Evolutionary conservation across 2,113 vertebrate genomes (phyloP).

Genomic region (Apaloderma vittatum): DNA sequence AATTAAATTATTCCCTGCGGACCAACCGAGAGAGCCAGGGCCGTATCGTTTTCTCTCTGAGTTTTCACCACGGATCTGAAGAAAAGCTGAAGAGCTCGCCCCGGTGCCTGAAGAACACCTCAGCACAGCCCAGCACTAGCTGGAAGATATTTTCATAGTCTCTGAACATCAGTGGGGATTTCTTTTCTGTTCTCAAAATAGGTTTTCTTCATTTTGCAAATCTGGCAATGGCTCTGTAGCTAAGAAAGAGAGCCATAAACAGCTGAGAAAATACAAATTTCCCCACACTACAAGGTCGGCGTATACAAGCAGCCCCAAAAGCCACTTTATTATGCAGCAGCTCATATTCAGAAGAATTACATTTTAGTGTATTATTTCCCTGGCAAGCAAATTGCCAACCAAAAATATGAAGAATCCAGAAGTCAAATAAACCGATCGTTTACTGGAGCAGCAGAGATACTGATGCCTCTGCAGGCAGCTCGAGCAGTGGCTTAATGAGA

Average conservation of each 20-base stretch:
- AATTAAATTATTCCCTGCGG: too few species aligned
- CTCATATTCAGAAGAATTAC: neutral
- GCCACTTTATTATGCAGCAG: neutral
- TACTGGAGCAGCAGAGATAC: accelerated
- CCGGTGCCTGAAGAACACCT: neutral
- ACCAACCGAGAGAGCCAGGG: too few species aligned
- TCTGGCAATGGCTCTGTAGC: neutral
- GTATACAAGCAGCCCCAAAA: neutral
- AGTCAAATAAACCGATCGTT: accelerated
- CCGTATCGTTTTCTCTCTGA: accelerated
- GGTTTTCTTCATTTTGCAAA: neutral
- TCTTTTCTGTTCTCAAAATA: neutral
- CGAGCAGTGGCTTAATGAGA: neutral
- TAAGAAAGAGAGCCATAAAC: neutral
- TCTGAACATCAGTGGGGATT: neutral
- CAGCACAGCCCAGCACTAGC: neutral
- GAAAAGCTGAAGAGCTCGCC: neutral
- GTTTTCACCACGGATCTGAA: accelerated
- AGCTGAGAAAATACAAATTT: neutral
- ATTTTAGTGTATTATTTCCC: neutral
- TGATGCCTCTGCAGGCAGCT: accelerated
- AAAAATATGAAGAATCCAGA: neutral
- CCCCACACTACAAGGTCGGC: neutral
- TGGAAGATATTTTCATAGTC: neutral
- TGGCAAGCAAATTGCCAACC: neutral